phyloP scores from a whole-genome alignment of 1,140 invertebrate species.

The Anthonomus grandis region DNA sequence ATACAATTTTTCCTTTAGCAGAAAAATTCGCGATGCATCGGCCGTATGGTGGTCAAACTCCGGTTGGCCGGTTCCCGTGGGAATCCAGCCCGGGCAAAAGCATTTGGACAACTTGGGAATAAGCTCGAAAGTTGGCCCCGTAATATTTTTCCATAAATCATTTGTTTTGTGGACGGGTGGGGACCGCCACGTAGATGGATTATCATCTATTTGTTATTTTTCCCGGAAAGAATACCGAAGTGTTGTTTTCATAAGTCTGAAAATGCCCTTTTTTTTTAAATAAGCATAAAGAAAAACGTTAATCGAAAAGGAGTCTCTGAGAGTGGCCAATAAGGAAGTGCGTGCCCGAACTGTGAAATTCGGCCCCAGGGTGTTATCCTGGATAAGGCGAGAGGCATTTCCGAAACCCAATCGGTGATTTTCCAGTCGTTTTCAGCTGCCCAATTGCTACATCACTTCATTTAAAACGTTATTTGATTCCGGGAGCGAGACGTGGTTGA shows the following conservation, averaged over 20 bases:
- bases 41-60: constrained; percentile 26
- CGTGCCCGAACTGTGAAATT: constrained; percentile 14
- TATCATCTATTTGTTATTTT: constrained; percentile 25
- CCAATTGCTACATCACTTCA: constrained; percentile 23
- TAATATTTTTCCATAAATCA: constrained; percentile 32
- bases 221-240: too few relatives aligned
- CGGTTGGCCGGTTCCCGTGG: constrained; percentile 18
- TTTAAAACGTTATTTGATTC: constrained; percentile 28
- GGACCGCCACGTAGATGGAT: constrained; percentile 18
- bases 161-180: constrained; percentile 11
- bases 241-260: too few relatives aligned
- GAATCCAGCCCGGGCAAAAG: constrained; percentile 18
- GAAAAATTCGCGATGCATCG: constrained; percentile 26
- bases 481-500: too few relatives aligned
- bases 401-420: constrained; percentile 25
- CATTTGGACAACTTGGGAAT: constrained; percentile 20
- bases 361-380: constrained; percentile 16
- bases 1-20: constrained; percentile 28
- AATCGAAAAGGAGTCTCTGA: too few relatives aligned
- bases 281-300: too few relatives aligned
- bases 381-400: constrained; percentile 21
- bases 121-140: constrained; percentile 17
- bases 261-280: too few relatives aligned
- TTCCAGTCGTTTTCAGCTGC: constrained; percentile 16
- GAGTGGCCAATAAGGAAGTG: constrained; percentile 25